These are phyloP conservation scores for Corapipo altera DNA, from an alignment of 2,113 vertebrate genomes.

Conservation along the genomic window DNA sequence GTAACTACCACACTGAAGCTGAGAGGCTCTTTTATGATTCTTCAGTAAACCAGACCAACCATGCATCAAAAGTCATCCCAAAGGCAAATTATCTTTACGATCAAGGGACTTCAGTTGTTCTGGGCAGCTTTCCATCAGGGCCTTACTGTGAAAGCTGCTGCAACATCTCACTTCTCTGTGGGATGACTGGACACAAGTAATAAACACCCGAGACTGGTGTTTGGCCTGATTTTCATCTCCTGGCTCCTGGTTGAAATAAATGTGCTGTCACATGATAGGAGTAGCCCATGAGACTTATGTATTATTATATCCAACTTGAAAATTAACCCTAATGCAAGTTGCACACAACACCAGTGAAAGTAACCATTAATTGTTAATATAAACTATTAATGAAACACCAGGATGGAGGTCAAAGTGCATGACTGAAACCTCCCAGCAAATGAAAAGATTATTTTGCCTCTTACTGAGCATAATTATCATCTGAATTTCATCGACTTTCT, in stretches of 20 bases:
- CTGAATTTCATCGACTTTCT: conserved; percentile 50
- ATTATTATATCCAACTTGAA: conserved; percentile 53
- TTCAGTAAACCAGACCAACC: conserved; percentile 3
- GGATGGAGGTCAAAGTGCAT: conserved; percentile 61
- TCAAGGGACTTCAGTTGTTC: conserved; percentile 13
- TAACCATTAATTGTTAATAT: conserved; percentile 63
- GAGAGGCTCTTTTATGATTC: background rate
- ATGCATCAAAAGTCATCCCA: background rate
- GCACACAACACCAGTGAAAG: conserved; percentile 39
- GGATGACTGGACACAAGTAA: conserved; percentile 35
- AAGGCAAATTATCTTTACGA: conserved; percentile 35
- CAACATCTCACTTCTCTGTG: conserved; percentile 4
- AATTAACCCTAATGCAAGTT: conserved; percentile 43
- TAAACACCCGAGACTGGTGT: conserved; percentile 1
- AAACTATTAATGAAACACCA: conserved; percentile 64
- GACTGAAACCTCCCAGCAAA: conserved; percentile 48
- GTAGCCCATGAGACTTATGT: conserved; percentile 24
- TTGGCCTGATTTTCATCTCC: conserved; percentile 49
- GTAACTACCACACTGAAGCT: background rate
- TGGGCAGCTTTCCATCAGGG: conserved; percentile 10
- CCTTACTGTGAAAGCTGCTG: conserved; percentile 1
- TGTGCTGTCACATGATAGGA: conserved; percentile 41
- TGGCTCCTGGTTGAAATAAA: conserved; percentile 43
- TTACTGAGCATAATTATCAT: conserved; percentile 52
- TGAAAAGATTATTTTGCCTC: conserved; percentile 60